Evolutionary conservation across 2,113 vertebrate genomes (phyloP).

Genomic region (Hystrix brachyura): DNA sequence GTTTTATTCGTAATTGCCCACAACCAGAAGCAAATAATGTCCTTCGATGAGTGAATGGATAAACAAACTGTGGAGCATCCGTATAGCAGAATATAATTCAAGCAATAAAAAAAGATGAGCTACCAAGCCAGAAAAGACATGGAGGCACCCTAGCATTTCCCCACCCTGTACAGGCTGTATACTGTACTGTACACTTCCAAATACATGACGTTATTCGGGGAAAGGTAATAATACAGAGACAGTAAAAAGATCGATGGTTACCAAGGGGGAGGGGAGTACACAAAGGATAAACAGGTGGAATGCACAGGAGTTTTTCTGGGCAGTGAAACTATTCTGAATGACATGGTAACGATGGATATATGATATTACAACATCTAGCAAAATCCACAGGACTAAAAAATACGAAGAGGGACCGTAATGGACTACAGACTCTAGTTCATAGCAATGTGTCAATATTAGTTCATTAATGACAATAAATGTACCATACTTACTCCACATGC

Average conservation of each 20-base stretch:
- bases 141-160: background rate
- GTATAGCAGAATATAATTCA: background rate
- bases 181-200: background rate
- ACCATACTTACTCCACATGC: background rate
- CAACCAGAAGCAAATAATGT: background rate
- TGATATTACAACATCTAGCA: background rate
- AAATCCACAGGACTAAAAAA: background rate
- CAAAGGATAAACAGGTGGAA: background rate
- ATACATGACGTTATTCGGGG: background rate
- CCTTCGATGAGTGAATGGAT: background rate
- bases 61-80: background rate
- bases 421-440: background rate
- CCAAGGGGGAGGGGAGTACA: fast-evolving
- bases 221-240: background rate
- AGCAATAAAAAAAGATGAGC: background rate
- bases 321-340: background rate
- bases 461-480: background rate
- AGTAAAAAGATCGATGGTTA: background rate
- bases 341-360: background rate
- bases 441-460: background rate
- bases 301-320: background rate
- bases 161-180: background rate
- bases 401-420: background rate
- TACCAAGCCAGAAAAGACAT: background rate
- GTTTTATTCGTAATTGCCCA: background rate